Base-by-base conservation (phyloP, 2,888 invertebrate species). In the Octodonta nipae region DNA sequence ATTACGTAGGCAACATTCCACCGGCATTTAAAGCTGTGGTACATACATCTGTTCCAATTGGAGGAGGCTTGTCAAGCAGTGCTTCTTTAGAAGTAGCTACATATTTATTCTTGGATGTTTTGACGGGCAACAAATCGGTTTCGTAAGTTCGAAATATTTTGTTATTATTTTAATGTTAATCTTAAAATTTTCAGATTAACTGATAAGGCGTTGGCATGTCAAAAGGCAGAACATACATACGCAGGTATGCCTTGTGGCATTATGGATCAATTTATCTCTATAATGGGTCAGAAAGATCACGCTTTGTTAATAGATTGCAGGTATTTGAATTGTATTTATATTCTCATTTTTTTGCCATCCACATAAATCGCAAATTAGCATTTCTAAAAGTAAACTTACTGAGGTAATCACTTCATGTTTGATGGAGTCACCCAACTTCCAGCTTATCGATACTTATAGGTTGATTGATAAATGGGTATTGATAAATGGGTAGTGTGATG, bases 231-330 rank as follows among this genome's bases (percentile, higher is more conserved):
- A 56, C 89, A 93, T 55, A 76, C 82, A 41, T 93, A 81, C 60
- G 88, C 87, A 0, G 78, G 78, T 1, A 82, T 89, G 68, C 92
- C 93, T 0, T 91, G 93, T 57, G 92, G 93, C 1, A 88, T 93
- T 51, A 95, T 93, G 93, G 93, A 95, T 62, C 92, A 93, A 64
- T 87, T 87, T 58, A 80, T 92, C 44, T 84, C 86, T 6, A 71
- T 82, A 0, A 74, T 88, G 75, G 92, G 79, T 0, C 70, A 73
- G 57, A 70, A 74, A 52, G 75, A 75, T 40, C 73, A 82, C 52
- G 89, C 87, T 0, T 65, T 93, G 16, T 71, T 92, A 8, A 79
- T 95, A 29, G 93, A 95, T 54, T 93, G 93, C 66, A 75, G 78
- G 78, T 84, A 59, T 58, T n/a, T n/a, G n/a, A n/a, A n/a, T n/a